A percentile compares a stretch with the other conserved stretches of the same genome.
Evolutionary conservation across 1,140 invertebrate species (phyloP).

Genomic region (Lordiphosa clarofinis): DNA sequence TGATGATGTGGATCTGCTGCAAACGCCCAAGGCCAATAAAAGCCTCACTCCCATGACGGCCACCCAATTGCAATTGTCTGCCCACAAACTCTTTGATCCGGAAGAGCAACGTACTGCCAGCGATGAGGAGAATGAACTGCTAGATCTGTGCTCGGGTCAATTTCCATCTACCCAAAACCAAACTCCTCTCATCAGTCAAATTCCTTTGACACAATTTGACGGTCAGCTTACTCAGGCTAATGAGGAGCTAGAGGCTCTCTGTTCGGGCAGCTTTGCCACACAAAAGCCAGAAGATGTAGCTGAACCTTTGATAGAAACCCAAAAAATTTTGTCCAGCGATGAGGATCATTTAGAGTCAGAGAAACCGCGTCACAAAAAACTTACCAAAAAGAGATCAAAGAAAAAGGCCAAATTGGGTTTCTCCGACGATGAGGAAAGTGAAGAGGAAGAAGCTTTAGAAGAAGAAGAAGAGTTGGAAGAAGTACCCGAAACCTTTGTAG

Average conservation of each 20-base stretch:
- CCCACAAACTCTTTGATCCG: conserved; percentile 60
- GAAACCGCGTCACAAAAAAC: conserved; percentile 53
- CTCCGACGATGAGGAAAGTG: conserved; percentile 71
- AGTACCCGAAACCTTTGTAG: conserved; percentile 80
- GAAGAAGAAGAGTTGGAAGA: conserved; percentile 73
- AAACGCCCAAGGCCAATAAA: conserved; percentile 69
- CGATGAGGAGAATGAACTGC: conserved; percentile 81
- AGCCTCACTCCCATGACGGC: conserved; percentile 42
- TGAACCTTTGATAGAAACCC: conserved; percentile 22
- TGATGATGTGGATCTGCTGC: conserved; percentile 72
- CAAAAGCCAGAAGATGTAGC: conserved; percentile 13
- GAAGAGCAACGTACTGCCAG: conserved; percentile 61
- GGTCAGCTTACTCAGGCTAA: conserved; percentile 2
- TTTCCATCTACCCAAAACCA: conserved; percentile 77
- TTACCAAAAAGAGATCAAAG: conserved; percentile 61
- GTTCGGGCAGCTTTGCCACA: conserved; percentile 61
- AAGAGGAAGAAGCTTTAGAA: conserved; percentile 55
- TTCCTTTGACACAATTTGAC: conserved; percentile 57
- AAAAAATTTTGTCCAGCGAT: conserved; percentile 78
- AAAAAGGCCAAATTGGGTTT: conserved; percentile 71
- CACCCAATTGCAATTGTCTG: conserved; percentile 41
- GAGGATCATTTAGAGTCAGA: conserved; percentile 50
- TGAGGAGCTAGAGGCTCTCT: conserved; percentile 50
- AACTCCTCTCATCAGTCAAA: conserved; percentile 60
- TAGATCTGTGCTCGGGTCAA: conserved; percentile 81